Percentiles rank a stretch among this genome's conserved stretches.
phyloP scores from a whole-genome alignment of 2,888 invertebrate genomes.

The Hydrotaea cyrtoneurina region DNA sequence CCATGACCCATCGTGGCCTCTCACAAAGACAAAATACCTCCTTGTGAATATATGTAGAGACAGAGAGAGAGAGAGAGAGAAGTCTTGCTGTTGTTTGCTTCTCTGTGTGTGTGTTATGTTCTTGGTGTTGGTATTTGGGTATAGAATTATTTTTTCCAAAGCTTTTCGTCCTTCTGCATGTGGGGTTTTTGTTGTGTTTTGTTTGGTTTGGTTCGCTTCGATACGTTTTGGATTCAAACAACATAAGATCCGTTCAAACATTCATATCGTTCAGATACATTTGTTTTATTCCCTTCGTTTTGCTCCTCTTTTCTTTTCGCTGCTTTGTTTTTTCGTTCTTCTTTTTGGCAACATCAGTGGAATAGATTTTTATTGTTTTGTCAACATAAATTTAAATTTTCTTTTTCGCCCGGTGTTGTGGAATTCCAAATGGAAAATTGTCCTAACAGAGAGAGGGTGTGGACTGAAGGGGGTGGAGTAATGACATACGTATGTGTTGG shows the following conservation, averaged over 20 bases:
- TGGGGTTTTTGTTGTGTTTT: background rate
- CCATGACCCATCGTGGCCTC: background rate
- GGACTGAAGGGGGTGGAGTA: background rate
- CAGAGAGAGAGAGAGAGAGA: no score
- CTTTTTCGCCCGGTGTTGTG: conserved; percentile 15
- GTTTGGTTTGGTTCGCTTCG: background rate
- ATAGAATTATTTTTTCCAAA: conserved; percentile 2
- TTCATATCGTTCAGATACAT: background rate
- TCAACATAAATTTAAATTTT: conserved; percentile 66
- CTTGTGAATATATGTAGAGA: no score
- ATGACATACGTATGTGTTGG: background rate
- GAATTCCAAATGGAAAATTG: conserved; percentile 11
- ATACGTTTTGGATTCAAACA: background rate
- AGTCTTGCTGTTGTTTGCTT: background rate
- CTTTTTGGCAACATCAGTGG: conserved; percentile 51
- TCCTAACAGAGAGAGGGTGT: background rate
- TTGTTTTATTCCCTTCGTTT: background rate
- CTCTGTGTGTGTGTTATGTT: background rate
- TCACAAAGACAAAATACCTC: no score
- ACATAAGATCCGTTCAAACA: background rate
- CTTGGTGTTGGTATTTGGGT: background rate
- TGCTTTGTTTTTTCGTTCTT: background rate
- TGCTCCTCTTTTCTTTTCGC: background rate
- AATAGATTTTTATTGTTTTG: conserved; percentile 66
- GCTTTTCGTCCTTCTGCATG: background rate